phyloP scores from a whole-genome alignment of 2,113 vertebrate genomes.

The Plecotus auritus region DNA sequence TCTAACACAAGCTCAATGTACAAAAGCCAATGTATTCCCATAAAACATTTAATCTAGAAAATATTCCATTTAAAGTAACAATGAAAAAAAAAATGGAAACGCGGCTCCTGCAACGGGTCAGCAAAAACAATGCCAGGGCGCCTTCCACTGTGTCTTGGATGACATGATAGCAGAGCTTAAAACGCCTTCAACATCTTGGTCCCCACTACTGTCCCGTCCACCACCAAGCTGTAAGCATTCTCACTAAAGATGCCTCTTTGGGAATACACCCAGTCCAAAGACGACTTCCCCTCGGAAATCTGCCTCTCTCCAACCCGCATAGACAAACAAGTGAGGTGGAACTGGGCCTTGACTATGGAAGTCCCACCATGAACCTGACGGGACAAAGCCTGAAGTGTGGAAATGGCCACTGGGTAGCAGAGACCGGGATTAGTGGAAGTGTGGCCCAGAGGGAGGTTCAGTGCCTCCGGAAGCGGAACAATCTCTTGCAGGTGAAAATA shows the following conservation, averaged over 20 bases:
- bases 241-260: slow-evolving; percentile 85
- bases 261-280: slow-evolving; percentile 95
- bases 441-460: slow-evolving; percentile 88
- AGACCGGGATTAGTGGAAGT: slow-evolving; percentile 80
- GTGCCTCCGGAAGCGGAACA: slow-evolving; percentile 90
- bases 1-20: neutral
- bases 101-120: neutral
- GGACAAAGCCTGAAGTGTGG: slow-evolving; percentile 95
- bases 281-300: slow-evolving; percentile 94
- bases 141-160: neutral
- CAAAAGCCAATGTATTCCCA: neutral
- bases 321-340: slow-evolving; percentile 91
- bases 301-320: slow-evolving; percentile 94
- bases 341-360: slow-evolving; percentile 91
- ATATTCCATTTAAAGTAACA: neutral
- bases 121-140: neutral
- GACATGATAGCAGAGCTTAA: neutral
- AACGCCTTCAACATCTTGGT: neutral
- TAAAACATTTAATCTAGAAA: neutral
- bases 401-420: slow-evolving; percentile 94
- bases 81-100: neutral
- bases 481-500: slow-evolving; percentile 92
- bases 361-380: slow-evolving; percentile 89
- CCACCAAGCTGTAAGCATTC: neutral
- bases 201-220: neutral